A percentile compares a stretch with the other conserved stretches of the same genome.
Evolutionary conservation across 2,888 invertebrate genomes (phyloP).

Genomic region (Trissolcus brochymenae): DNA sequence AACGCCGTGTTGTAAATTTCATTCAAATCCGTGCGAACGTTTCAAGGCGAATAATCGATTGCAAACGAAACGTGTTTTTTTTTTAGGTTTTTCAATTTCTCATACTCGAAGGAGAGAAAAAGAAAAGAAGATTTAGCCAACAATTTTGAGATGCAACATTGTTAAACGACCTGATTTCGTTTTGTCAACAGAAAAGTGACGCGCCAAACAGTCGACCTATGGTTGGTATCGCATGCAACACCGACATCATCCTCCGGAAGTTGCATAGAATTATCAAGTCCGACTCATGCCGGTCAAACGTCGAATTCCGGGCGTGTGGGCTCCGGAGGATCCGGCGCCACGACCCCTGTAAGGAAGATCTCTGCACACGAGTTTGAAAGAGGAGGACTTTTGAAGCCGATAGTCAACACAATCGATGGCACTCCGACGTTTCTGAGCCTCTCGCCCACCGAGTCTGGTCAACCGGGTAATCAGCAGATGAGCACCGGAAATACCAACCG

Average conservation of each 20-base stretch:
- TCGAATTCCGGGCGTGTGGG: slow-evolving; percentile 82
- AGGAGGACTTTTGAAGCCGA: slow-evolving; percentile 92
- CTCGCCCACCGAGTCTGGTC: slow-evolving; percentile 35
- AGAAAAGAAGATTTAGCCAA: neutral
- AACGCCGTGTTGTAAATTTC: neutral
- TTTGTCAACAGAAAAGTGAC: slow-evolving; percentile 87
- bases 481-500: slow-evolving; percentile 77
- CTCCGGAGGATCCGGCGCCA: slow-evolving; percentile 90
- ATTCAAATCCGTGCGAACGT: neutral
- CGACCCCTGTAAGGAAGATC: slow-evolving; percentile 95
- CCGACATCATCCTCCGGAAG: slow-evolving; percentile 80
- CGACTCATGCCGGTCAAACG: slow-evolving; percentile 77
- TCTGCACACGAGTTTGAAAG: slow-evolving; percentile 98
- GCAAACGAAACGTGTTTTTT: neutral
- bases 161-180: neutral
- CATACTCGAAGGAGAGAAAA: neutral
- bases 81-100: neutral
- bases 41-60: neutral
- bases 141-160: too few relatives aligned
- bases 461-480: slow-evolving; percentile 61
- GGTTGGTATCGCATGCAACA: slow-evolving; percentile 93
- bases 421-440: slow-evolving; percentile 90
- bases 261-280: slow-evolving; percentile 77
- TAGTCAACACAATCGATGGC: slow-evolving; percentile 95
- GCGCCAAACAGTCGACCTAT: slow-evolving; percentile 93